Evolutionary conservation across 2,797 vertebrate species (phyloP), one percentile per base, ranked within the genome.

Genomic region (Xiphorhynchus erythropygius): DNA sequence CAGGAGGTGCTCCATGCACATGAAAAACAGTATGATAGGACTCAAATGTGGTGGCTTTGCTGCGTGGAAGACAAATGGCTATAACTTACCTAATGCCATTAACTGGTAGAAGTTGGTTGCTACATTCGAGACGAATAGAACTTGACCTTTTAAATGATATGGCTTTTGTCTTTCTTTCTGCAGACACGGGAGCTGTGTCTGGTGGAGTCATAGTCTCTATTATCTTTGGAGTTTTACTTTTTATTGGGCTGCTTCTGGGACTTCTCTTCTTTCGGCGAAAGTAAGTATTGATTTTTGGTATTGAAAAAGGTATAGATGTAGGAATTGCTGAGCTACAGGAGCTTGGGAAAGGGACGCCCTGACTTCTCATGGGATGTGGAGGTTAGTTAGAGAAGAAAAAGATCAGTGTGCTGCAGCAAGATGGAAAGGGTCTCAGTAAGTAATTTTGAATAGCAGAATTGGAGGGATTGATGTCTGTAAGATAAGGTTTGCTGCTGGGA

Each of bases 191-290:
- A 85, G 73, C 84, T 84, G 93, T 97, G 41, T 97, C 97, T 11
- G 97, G 97, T 90, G 98, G 98, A 70, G 97, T 98, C 79, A 92
- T 97, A 8, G 97, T 97, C 50, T 96, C 97, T 50, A 92, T 98
- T 84, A 46, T 97, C 90, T 98, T 98, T 0, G 98, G 98, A 89
- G n/a, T 98, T 87, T 79, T 98, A 9, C 86, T 98, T 3, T 97
- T 94, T 19, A 2, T 96, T 49, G 97, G 89, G 10, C 89, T 98
- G 74, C 28, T 97, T 81, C 14, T 95, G 2, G 98, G 97, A 60
- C 37, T 97, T 77, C 4, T 98, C 9, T 1, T 97, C 86, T 97
- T 96, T 84, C 71, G 83, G 22, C 95, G 46, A 62, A 98, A 97
- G 98, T 98, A 82, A 96, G 78, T 80, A 41, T 75, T 64, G 44